Base-by-base conservation (phyloP, 2,888 invertebrate species). In the Caenorhabditis wallacei region DNA sequence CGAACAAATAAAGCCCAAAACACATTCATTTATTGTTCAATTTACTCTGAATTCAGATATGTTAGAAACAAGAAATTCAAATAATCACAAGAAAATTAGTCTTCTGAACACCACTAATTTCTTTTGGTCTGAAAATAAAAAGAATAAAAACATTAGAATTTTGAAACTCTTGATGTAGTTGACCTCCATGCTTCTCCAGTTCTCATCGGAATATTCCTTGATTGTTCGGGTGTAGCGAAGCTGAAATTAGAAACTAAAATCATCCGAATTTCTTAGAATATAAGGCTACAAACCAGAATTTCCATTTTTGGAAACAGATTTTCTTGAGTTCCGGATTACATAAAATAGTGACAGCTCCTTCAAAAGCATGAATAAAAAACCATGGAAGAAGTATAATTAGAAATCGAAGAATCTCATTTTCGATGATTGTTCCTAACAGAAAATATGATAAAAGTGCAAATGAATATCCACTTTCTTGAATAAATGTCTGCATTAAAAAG, bases 261-360 rank as follows among this genome's bases (percentile, higher is more conserved):
- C 4, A 18, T 48, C 8, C 5, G 35, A 46, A 30, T n/a, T n/a
- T n/a, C 30, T 5, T 3, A 20, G n/a, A 24, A 3, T 10, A 13
- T 2, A 16, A 11, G 11, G 11, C 40, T 40, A 71, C 72, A 16
- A 18, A 74, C 74, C 74, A 64, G 1, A 64, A 46, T 18, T 37
- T 66, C 74, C 74, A 74, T 18, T 74, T 74, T 11, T 22, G 16
- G 46, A 74, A 64, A 30, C 74, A 74, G 11, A 64, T 43, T 30
- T 74, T 74, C 20, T 74, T 74, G 46, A 74, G 64, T 30, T 74
- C 74, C 2, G 74, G 64, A 30, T 64, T 74, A 30, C 74, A 74
- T 13, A 74, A 22, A 13, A 74, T 74, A 1, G 74, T 74, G n/a
- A 74, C 64, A 64, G 64, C 64, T 30, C 54, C 74, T 43, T 74